Evolutionary conservation across 2,113 vertebrate species (phyloP), one percentile per base, ranked within the genome.

Genomic region (Bagarius yarrelli): DNA sequence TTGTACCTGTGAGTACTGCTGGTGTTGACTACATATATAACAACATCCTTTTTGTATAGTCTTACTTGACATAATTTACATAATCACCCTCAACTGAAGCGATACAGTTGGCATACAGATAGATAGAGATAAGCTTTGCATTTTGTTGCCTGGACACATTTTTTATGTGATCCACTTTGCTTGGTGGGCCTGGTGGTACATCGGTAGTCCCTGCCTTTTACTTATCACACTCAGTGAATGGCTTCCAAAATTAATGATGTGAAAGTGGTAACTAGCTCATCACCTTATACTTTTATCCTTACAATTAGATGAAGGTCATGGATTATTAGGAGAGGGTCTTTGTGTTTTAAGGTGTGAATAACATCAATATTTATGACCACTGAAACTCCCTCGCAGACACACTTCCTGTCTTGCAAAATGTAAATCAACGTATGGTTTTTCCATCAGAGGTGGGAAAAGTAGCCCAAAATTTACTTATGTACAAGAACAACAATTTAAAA

Each of bases 71-170:
- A 25, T 61, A 8, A 83, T 83, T 85, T 75, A 50, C 74, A 74
- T 82, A 76, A 83, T 87, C 52, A 78, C 57, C 50, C 21, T 57
- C 53, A 61, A 74, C 63, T 85, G 44, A 59, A 60, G 55, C 52
- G 47, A 64, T n/a, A 67, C 56, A 79, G 52, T 81, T 32, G n/a
- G n/a, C n/a, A n/a, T n/a, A n/a, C n/a, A 47, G 44, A 40, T 40
- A 40, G 3, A 40, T 6, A 40, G 36, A 40, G 36, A 40, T 40
- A 40, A 6, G 36, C 3, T 40, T 71, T 59, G 55, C 16, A 25
- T 44, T 80, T 47, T 27, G 23, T 53, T 40, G 60, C 71, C 64
- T 52, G 59, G 67, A 21, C 16, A 72, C 57, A 55, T 40, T 83
- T 27, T 70, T 61, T 50, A 64, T 71, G 63, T 76, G 53, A 76